Percentiles rank a stretch among this genome's conserved stretches.
phyloP scores from a whole-genome alignment of 2,888 invertebrate species.

The Heliothis peltigera region DNA sequence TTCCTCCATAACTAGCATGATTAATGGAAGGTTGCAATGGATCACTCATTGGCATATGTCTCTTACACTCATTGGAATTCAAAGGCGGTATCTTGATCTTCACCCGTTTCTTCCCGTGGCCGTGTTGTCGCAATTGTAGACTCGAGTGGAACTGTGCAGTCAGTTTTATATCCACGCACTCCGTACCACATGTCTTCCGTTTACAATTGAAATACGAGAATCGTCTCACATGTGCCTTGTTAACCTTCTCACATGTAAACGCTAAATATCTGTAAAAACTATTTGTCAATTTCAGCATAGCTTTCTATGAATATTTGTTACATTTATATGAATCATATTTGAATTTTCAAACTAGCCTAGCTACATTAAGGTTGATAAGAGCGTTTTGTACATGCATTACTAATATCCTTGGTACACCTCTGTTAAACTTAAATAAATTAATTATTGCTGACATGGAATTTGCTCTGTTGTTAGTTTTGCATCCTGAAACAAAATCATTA shows the following conservation, averaged over 20 bases:
- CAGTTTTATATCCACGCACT: constrained; percentile 42
- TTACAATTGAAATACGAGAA: constrained; percentile 72
- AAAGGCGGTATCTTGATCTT: constrained; percentile 69
- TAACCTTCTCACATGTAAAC: constrained; percentile 75
- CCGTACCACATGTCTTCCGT: constrained; percentile 73
- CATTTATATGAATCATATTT: constrained; percentile 70
- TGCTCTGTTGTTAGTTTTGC: constrained; percentile 76
- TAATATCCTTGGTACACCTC: constrained; percentile 54
- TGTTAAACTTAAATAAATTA: constrained; percentile 53
- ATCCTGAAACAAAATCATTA: constrained; percentile 78
- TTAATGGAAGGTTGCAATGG: constrained; percentile 71
- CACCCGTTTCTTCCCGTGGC: constrained; percentile 69
- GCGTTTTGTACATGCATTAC: constrained; percentile 69
- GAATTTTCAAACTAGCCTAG: constrained; percentile 61
- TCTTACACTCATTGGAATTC: constrained; percentile 68
- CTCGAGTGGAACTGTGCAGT: constrained; percentile 60
- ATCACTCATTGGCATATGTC: constrained; percentile 78
- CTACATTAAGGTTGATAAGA: constrained; percentile 62
- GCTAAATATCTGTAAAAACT: constrained; percentile 86
- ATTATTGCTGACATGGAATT: constrained; percentile 78
- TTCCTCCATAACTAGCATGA: constrained; percentile 77
- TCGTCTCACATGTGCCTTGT: constrained; percentile 74
- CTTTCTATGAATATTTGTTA: constrained; percentile 74
- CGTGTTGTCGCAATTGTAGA: constrained; percentile 66
- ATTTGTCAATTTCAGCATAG: constrained; percentile 87